phyloP scores from a whole-genome alignment of 2,888 invertebrate species.

The Lagria hirta region DNA sequence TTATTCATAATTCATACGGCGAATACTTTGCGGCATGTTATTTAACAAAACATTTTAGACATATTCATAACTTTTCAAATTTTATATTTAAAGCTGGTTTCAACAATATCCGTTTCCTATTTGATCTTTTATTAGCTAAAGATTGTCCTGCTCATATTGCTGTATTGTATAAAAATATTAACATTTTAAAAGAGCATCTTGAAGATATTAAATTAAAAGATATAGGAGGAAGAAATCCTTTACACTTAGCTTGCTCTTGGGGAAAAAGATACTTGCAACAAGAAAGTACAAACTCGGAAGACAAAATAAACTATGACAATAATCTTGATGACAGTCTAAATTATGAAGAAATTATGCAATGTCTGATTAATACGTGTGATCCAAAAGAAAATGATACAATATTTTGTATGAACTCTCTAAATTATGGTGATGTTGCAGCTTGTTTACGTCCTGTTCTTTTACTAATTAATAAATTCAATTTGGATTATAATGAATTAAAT shows the following conservation, averaged over 20 bases:
- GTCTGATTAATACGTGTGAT: constrained; percentile 3
- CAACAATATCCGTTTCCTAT: constrained; percentile 10
- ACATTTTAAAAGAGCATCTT: constrained; percentile 5
- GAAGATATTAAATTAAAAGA: not conserved
- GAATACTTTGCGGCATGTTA: constrained; percentile 9
- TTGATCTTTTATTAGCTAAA: constrained; percentile 5
- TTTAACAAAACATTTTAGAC: not conserved
- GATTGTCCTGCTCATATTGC: constrained; percentile 4
- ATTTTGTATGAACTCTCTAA: constrained; percentile 1
- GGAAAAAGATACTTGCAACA: constrained; percentile 4
- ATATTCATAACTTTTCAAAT: not conserved
- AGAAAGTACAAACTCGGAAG: not conserved
- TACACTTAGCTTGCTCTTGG: constrained; percentile 12
- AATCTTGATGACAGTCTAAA: too few relatives aligned
- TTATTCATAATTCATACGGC: constrained; percentile 14
- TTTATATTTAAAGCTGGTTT: constrained; percentile 1
- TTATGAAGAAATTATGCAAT: constrained; percentile 8
- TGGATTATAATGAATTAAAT: not conserved
- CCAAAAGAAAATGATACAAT: not conserved
- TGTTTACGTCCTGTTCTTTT: not conserved
- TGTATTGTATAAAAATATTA: constrained; percentile 9
- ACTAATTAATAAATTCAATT: not conserved
- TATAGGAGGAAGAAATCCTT: constrained; percentile 1
- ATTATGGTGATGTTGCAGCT: constrained; percentile 1
- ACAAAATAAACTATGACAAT: constrained; percentile 5